A percentile compares a stretch with the other conserved stretches of the same genome.
These are phyloP conservation scores for Lethrus apterus DNA, from an alignment of 1,140 invertebrate genomes.

Conservation along the genomic window DNA sequence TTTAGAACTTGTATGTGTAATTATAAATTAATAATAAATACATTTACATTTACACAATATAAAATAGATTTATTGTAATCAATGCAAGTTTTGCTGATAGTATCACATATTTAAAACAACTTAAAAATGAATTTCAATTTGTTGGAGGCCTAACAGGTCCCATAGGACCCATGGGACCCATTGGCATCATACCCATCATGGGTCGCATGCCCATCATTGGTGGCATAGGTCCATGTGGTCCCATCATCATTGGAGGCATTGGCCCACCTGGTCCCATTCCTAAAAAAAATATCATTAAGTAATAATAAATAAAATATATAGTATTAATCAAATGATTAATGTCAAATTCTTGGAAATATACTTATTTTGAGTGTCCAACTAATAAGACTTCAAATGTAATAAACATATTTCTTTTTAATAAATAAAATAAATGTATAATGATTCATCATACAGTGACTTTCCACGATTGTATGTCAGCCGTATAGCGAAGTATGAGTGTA, in stretches of 20 bases:
- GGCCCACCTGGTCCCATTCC: slow-evolving; percentile 54
- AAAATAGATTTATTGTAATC: too few species aligned
- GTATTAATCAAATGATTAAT: background rate
- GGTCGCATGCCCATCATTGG: slow-evolving; percentile 76
- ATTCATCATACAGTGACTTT: too few species aligned
- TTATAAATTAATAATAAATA: too few species aligned
- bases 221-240: slow-evolving; percentile 65
- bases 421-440: slow-evolving; percentile 6
- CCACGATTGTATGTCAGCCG: too few species aligned
- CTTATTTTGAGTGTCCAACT: background rate
- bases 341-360: background rate
- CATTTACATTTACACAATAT: too few species aligned
- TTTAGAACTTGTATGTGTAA: too few species aligned
- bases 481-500: too few species aligned
- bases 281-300: slow-evolving; percentile 28
- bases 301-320: slow-evolving; percentile 9
- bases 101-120: background rate
- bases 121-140: slow-evolving; percentile 43
- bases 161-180: slow-evolving; percentile 67
- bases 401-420: background rate
- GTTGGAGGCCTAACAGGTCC: slow-evolving; percentile 55
- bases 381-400: too few species aligned
- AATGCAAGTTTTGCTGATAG: background rate
- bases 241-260: slow-evolving; percentile 72
- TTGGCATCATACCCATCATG: slow-evolving; percentile 71